Evolutionary conservation across 2,888 invertebrate species (phyloP).

Genomic region (Acholoe squamosa): DNA sequence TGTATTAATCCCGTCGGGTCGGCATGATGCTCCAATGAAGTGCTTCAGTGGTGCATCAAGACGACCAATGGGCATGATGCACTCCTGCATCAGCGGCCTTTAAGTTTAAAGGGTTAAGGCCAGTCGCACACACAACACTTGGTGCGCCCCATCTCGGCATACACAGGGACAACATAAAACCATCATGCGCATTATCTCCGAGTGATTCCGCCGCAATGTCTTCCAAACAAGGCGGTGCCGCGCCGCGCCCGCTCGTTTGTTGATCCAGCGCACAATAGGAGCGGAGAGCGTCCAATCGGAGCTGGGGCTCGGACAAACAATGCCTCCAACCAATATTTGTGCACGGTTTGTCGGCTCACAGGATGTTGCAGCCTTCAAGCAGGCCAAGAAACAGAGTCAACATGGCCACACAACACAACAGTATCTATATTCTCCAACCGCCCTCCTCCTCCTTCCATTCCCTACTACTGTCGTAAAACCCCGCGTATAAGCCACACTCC

Average conservation of each 20-base stretch:
- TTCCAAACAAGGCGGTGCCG: slow-evolving; percentile 51
- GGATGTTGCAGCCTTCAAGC: slow-evolving; percentile 57
- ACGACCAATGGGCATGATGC: no score
- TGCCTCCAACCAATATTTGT: slow-evolving; percentile 43
- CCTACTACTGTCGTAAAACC: no score
- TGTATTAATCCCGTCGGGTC: no score
- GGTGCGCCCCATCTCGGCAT: slow-evolving; percentile 42
- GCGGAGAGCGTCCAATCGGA: not conserved
- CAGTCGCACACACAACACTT: slow-evolving; percentile 48
- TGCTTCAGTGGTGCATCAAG: no score
- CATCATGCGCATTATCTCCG: slow-evolving; percentile 58
- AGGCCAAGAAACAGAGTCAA: slow-evolving; percentile 53
- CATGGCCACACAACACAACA: slow-evolving; percentile 48
- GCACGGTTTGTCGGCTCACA: slow-evolving; percentile 43
- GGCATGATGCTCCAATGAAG: no score
- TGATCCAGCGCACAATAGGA: slow-evolving; percentile 53
- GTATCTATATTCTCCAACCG: slow-evolving; percentile 54
- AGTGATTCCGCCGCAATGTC: slow-evolving; percentile 59
- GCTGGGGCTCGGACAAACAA: slow-evolving; percentile 16
- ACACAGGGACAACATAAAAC: slow-evolving; percentile 55
- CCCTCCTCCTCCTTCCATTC: not conserved
- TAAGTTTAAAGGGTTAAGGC: no score
- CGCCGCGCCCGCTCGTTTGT: slow-evolving; percentile 11
- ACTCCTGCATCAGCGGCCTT: no score
- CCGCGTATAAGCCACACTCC: not conserved